Percentiles rank a stretch among this genome's conserved stretches.
These are phyloP conservation scores for Elymnias hypermnestra DNA, from an alignment of 1,140 invertebrate species.

Conservation along the genomic window DNA sequence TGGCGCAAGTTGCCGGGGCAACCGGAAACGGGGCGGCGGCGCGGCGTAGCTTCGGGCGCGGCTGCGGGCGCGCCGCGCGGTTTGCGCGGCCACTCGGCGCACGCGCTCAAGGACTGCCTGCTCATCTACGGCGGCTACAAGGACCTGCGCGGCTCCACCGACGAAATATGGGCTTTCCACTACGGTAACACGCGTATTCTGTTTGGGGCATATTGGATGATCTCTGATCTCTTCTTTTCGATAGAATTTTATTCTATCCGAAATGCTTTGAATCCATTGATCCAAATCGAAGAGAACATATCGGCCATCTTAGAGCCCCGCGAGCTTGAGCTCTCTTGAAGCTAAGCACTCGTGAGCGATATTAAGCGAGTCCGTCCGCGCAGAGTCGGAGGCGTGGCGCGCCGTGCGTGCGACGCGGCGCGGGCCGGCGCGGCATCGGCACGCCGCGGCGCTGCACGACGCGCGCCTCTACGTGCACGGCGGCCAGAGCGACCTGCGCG, in stretches of 20 bases:
- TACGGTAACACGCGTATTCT: too few relatives aligned
- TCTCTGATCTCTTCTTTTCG: too few relatives aligned
- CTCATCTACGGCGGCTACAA: slow-evolving; percentile 93
- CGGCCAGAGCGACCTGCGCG: slow-evolving; percentile 91
- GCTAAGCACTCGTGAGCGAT: too few relatives aligned
- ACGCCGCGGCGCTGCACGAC: slow-evolving; percentile 88
- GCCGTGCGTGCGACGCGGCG: slow-evolving; percentile 58
- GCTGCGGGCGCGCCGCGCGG: slow-evolving; percentile 84
- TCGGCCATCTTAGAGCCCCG: too few relatives aligned
- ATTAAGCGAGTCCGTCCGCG: neutral
- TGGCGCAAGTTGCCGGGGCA: slow-evolving; percentile 80
- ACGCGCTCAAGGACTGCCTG: slow-evolving; percentile 87
- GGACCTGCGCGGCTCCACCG: slow-evolving; percentile 89
- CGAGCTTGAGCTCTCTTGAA: too few relatives aligned
- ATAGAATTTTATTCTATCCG: too few relatives aligned
- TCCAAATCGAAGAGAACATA: too few relatives aligned
- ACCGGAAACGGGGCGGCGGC: slow-evolving; percentile 38
- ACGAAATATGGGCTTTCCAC: slow-evolving; percentile 92
- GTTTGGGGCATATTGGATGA: too few relatives aligned
- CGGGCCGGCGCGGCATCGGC: slow-evolving; percentile 79
- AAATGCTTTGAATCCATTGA: too few relatives aligned
- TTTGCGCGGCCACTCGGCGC: slow-evolving; percentile 88
- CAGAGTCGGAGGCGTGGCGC: slow-evolving; percentile 87
- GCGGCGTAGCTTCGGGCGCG: slow-evolving; percentile 5
- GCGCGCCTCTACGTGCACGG: slow-evolving; percentile 91